Evolutionary conservation across 1,140 invertebrate species (phyloP).

Genomic region (Papilio dardanus): DNA sequence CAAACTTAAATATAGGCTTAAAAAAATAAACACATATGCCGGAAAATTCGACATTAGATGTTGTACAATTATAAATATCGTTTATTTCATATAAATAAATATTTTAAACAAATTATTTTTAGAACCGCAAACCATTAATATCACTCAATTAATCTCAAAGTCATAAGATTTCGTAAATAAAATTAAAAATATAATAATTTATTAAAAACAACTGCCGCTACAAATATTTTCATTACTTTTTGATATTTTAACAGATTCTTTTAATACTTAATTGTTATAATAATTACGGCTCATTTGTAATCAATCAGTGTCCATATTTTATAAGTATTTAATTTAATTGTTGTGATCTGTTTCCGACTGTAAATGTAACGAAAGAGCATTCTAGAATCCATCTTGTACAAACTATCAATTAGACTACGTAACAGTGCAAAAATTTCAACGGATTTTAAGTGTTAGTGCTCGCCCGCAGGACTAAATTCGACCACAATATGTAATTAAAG

Average conservation of each 20-base stretch:
- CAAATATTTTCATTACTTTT: slow-evolving; percentile 14
- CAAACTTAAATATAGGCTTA: not conserved
- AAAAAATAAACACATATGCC: not conserved
- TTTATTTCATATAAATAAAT: not conserved
- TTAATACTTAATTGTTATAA: not conserved
- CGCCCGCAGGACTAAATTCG: too few relatives aligned
- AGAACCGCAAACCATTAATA: slow-evolving; percentile 12
- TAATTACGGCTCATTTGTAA: slow-evolving; percentile 3
- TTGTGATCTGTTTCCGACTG: not conserved
- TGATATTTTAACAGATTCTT: slow-evolving; percentile 11
- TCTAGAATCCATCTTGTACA: not conserved
- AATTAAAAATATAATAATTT: slow-evolving; percentile 6
- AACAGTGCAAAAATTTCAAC: too few relatives aligned
- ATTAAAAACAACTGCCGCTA: not conserved
- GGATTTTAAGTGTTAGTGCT: too few relatives aligned
- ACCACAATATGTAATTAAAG: too few relatives aligned
- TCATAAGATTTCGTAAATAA: not conserved
- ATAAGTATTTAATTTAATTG: not conserved
- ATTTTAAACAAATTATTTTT: not conserved
- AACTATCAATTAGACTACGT: too few relatives aligned
- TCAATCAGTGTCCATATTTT: not conserved
- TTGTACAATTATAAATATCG: not conserved
- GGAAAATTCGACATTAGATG: not conserved
- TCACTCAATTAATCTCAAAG: not conserved
- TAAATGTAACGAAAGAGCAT: not conserved